Conservation (phyloP, 2,113 vertebrate species). For the Clinocottus analis region DNA sequence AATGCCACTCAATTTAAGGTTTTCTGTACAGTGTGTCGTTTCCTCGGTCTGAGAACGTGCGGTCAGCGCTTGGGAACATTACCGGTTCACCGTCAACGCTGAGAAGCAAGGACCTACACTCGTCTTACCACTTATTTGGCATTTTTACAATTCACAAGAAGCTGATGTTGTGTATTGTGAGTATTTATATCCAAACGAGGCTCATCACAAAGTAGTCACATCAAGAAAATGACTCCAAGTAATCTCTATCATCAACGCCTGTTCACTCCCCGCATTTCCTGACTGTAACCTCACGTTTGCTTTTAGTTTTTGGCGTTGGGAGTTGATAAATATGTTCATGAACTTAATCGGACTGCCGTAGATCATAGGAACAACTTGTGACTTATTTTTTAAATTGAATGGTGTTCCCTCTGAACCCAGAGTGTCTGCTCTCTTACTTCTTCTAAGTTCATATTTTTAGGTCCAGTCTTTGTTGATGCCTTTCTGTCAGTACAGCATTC, state of each 20-base stretch:
- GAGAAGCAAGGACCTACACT: constrained; percentile 18
- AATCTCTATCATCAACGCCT: constrained; percentile 34
- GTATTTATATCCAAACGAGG: constrained; percentile 30
- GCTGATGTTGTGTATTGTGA: constrained; percentile 21
- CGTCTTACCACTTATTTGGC: constrained; percentile 33
- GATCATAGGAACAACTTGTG: constrained; percentile 45
- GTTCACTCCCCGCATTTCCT: constrained; percentile 31
- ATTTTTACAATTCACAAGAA: constrained; percentile 17
- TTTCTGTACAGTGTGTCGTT: constrained; percentile 48
- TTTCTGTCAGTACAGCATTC: constrained; percentile 91
- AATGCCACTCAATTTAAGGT: constrained; percentile 62
- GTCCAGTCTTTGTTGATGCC: constrained; percentile 82
- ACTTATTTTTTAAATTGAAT: constrained; percentile 11
- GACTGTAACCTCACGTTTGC: constrained; percentile 19
- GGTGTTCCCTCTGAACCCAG: constrained; percentile 46
- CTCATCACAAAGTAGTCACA: constrained; percentile 19
- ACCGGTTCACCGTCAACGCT: constrained; percentile 13
- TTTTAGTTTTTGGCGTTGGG: constrained; percentile 32
- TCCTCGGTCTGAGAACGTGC: constrained; percentile 41
- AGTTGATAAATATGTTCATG: constrained; percentile 38
- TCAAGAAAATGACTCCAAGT: constrained; percentile 18
- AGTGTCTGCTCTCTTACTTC: constrained; percentile 42
- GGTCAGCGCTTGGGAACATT: constrained; percentile 29
- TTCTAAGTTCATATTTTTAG: constrained; percentile 55
- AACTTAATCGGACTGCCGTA: constrained; percentile 37